phyloP scores from a whole-genome alignment of 2,113 vertebrate genomes.

The Willisornis vidua region DNA sequence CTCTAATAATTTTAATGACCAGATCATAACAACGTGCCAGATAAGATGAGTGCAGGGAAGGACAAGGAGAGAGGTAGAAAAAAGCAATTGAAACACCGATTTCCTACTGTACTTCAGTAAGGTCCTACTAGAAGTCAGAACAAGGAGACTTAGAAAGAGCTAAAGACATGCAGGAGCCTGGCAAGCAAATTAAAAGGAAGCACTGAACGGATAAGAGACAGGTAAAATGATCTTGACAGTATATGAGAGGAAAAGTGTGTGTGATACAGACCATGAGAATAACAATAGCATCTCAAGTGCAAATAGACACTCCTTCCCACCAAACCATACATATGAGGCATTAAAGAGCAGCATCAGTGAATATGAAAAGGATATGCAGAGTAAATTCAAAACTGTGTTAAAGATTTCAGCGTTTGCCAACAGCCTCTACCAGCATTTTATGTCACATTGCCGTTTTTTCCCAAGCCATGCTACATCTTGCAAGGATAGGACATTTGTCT shows the following conservation, averaged over 20 bases:
- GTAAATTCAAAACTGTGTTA: background rate
- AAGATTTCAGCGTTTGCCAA: background rate
- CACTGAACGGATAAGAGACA: background rate
- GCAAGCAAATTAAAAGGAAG: background rate
- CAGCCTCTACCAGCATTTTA: background rate
- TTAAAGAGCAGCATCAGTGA: background rate
- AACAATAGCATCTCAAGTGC: background rate
- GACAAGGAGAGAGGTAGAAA: background rate
- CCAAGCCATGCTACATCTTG: background rate
- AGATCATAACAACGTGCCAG: background rate
- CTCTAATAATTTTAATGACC: background rate
- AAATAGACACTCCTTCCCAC: background rate
- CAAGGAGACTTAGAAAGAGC: background rate
- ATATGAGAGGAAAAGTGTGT: background rate
- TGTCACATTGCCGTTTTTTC: background rate
- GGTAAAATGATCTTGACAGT: background rate
- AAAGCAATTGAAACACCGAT: background rate
- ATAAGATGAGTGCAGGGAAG: background rate
- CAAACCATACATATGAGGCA: background rate
- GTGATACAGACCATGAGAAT: background rate
- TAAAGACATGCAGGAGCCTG: background rate
- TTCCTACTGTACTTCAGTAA: background rate
- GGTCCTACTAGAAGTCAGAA: background rate
- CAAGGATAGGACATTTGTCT: background rate
- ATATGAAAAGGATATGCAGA: background rate